Percentiles rank a stretch among this genome's conserved stretches.
Conservation (phyloP, 2,113 vertebrate species). For the Lichenostomus cassidix region DNA sequence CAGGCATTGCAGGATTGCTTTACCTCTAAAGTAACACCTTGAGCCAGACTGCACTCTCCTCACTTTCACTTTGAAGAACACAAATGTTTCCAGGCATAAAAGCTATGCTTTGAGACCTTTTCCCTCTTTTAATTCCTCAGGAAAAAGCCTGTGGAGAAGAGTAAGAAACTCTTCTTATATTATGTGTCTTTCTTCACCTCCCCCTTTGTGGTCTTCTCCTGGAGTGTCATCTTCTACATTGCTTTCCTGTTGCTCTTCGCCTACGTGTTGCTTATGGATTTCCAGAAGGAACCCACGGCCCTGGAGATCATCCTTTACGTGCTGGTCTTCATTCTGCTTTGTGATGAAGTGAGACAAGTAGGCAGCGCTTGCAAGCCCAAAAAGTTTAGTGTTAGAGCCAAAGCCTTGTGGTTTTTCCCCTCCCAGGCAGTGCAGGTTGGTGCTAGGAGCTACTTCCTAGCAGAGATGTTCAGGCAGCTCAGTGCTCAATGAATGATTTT, state of each 20-base stretch:
- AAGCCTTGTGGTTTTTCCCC: not conserved
- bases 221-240: constrained; percentile 93
- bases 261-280: constrained; percentile 91
- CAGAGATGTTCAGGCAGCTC: not conserved
- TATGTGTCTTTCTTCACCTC: constrained; percentile 84
- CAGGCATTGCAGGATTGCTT: not conserved
- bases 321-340: constrained; percentile 89
- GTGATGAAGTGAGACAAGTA: constrained; percentile 96
- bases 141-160: constrained; percentile 77
- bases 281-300: constrained; percentile 82
- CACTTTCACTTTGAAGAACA: not conserved
- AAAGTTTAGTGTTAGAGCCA: not conserved
- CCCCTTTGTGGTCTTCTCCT: constrained; percentile 94
- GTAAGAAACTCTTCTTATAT: constrained; percentile 66
- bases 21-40: not conserved
- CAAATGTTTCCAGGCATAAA: not conserved
- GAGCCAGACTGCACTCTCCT: not conserved
- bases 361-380: constrained; percentile 35
- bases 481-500: not conserved
- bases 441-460: not conserved
- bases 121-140: constrained; percentile 39
- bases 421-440: not conserved
- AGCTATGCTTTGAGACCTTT: not conserved
- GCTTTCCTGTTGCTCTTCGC: constrained; percentile 92
- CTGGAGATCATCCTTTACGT: constrained; percentile 88